Base-by-base conservation (phyloP, 2,797 vertebrate species). In the Acipenser ruthenus region DNA sequence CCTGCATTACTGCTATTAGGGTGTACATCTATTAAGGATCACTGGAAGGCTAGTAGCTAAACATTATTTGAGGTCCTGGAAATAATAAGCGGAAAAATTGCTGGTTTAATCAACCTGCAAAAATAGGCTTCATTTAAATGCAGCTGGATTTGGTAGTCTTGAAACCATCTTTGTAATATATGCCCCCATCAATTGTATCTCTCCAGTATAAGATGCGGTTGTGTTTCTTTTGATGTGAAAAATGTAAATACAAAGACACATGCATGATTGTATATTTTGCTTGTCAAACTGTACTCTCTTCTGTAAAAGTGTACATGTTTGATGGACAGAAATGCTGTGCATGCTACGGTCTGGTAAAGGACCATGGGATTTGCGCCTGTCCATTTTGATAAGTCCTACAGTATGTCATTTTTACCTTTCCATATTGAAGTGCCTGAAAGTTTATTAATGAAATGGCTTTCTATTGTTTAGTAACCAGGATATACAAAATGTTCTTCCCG, bases 1-100 rank as follows among this genome's bases (percentile, higher is more conserved):
- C 92, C 90, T 91, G 92, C 88, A 89, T 93, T 89, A 86, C 90
- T 90, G 89, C 90, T 82, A 87, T 87, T 86, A 85, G 88, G 70
- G 78, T 90, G 89, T 91, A 92, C 93, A 91, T 94, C 94, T 96
- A 92, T 95, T 94, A 94, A 91, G 88, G 89, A 87, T 90, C 88
- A 87, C 88, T 90, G 84, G 88, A 86, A 84, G 86, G 85, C 86
- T 89, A 88, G 87, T 83, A 83, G 86, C 82, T 82, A 85, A 85
- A 87, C 78, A 84, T 84, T 77, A 80, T 91, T 93, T 93, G 88
- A 77, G 80, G 83, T 88, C 85, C 86, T 81, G 84, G 88, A 86
- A 92, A 92, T 92, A 89, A 94, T 90, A 89, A 87, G 87, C 87
- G 88, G 84, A 90, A 90, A 75, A 90, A 91, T 90, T 90, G 88